These are phyloP conservation scores for Palaemon carinicauda DNA, from an alignment of 1,140 invertebrate species.

Conservation along the genomic window DNA sequence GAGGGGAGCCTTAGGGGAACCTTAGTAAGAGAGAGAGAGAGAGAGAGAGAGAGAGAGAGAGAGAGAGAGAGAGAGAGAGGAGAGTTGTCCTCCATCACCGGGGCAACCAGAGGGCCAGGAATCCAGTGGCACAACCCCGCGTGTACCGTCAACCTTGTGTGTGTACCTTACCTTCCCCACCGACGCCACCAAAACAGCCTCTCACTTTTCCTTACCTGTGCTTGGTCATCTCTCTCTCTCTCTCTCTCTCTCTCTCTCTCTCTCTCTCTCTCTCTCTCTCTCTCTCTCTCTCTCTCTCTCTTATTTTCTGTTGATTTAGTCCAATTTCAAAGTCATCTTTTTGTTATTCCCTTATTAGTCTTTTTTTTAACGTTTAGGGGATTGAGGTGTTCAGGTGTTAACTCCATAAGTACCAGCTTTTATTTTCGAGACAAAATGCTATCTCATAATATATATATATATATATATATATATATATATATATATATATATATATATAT, in stretches of 20 bases:
- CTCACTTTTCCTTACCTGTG: not conserved
- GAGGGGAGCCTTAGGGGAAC: not conserved
- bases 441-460: not conserved
- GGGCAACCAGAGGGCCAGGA: too few relatives aligned
- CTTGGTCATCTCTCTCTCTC: not conserved
- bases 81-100: not conserved
- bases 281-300: not conserved
- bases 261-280: not conserved
- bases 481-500: not conserved
- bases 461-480: not conserved
- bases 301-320: too few relatives aligned
- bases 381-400: too few relatives aligned
- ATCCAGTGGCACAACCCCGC: too few relatives aligned
- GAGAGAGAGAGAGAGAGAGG: too few relatives aligned
- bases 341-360: too few relatives aligned
- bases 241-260: conserved; percentile 12
- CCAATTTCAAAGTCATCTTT: too few relatives aligned
- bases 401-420: too few relatives aligned
- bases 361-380: too few relatives aligned
- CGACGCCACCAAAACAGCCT: not conserved
- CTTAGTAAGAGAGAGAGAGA: not conserved
- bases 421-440: too few relatives aligned
- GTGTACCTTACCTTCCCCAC: not conserved
- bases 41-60: not conserved
- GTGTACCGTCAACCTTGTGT: too few relatives aligned